Conservation (phyloP, 2,888 invertebrate species). For the Anodontia alba region DNA sequence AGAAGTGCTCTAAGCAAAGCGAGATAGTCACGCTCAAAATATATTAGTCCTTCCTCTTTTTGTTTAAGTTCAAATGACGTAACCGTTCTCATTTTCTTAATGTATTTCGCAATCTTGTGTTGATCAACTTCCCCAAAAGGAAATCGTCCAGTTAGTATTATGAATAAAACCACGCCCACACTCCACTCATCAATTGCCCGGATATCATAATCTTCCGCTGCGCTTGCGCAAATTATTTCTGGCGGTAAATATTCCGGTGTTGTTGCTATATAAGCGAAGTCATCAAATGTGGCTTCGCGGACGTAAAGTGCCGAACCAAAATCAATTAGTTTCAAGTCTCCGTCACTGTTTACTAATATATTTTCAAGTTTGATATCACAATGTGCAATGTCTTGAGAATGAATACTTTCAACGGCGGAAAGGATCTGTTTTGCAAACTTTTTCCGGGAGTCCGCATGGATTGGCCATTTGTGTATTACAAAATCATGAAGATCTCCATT, state of each 20-base stretch:
- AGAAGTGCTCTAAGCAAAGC: conserved; percentile 51
- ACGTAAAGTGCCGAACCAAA: conserved; percentile 57
- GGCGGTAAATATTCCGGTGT: conserved; percentile 63
- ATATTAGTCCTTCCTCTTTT: conserved; percentile 51
- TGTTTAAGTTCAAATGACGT: conserved; percentile 50
- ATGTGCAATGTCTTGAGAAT: conserved; percentile 51
- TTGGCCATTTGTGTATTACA: conserved; percentile 47
- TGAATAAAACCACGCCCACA: conserved; percentile 57
- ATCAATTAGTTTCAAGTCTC: conserved; percentile 52
- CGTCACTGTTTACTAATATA: conserved; percentile 38
- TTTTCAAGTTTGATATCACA: conserved; percentile 64
- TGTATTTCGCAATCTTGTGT: conserved; percentile 54
- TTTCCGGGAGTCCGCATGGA: conserved; percentile 37
- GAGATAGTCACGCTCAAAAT: conserved; percentile 55
- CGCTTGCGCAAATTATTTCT: conserved; percentile 58
- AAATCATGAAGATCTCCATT: conserved; percentile 53
- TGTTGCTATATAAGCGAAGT: conserved; percentile 59
- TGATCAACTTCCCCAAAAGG: conserved; percentile 61
- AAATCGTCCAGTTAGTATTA: conserved; percentile 56
- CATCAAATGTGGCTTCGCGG: conserved; percentile 49
- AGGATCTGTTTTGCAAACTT: conserved; percentile 41
- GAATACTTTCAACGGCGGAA: conserved; percentile 54
- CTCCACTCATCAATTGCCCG: conserved; percentile 63
- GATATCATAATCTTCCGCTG: conserved; percentile 55
- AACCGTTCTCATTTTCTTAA: conserved; percentile 52